Evolutionary conservation across 1,140 invertebrate genomes (phyloP).

Genomic region (Drosophila obscura): DNA sequence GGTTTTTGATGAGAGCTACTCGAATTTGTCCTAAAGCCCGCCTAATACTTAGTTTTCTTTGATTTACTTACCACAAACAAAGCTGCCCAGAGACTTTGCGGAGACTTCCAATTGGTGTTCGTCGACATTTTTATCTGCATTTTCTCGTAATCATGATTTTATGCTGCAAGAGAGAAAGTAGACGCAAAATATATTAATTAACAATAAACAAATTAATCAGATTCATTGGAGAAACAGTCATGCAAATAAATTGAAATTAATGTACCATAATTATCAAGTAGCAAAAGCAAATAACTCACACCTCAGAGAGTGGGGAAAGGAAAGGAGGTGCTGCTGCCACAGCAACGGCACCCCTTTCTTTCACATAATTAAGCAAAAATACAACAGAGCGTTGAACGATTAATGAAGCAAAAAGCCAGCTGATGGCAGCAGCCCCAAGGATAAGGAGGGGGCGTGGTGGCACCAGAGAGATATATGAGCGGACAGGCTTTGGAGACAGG

Average conservation of each 20-base stretch:
- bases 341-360: constrained; percentile 14
- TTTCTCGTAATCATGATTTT: constrained; percentile 78
- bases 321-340: background rate
- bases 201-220: background rate
- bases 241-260: too few species aligned
- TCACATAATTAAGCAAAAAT: constrained; percentile 56
- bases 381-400: constrained; percentile 18
- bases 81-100: constrained; percentile 56
- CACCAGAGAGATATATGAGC: constrained; percentile 4
- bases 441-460: background rate
- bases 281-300: too few species aligned
- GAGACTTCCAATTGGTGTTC: constrained; percentile 60
- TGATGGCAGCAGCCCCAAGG: constrained; percentile 15
- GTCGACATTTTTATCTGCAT: constrained; percentile 76
- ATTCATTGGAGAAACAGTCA: too few species aligned
- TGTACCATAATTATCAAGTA: too few species aligned
- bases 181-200: background rate
- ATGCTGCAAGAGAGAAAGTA: constrained; percentile 49
- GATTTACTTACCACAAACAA: constrained; percentile 70
- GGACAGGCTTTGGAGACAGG: background rate
- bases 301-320: too few species aligned
- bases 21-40: too few species aligned
- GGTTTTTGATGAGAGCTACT: too few species aligned
- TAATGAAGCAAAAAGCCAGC: constrained; percentile 45
- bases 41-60: background rate